These are phyloP conservation scores for Psilopsiagon aurifrons DNA, from an alignment of 2,113 vertebrate species.

Conservation along the genomic window DNA sequence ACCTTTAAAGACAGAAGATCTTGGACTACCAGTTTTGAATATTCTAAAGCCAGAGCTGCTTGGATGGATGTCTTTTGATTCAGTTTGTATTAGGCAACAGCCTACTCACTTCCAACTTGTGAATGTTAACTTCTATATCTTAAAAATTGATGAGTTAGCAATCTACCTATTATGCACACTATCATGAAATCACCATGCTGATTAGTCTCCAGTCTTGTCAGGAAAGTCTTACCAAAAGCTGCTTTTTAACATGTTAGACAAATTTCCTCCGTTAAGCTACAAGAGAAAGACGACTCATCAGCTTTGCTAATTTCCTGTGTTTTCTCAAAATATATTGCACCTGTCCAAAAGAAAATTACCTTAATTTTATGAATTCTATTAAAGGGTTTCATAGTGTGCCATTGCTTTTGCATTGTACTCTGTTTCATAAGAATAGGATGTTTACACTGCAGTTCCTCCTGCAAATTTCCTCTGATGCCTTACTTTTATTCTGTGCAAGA, in stretches of 20 bases:
- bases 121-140: background rate
- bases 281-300: background rate
- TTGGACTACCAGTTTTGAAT: background rate
- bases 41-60: background rate
- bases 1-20: background rate
- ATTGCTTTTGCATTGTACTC: background rate
- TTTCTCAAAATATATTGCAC: background rate
- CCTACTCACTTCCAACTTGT: background rate
- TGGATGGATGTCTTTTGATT: background rate
- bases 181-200: background rate
- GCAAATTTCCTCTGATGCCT: background rate
- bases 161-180: background rate
- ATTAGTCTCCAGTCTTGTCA: background rate
- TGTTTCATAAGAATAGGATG: background rate
- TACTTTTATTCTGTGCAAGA: background rate
- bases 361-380: constrained; percentile 2
- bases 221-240: background rate
- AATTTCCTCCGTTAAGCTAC: background rate
- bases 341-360: background rate
- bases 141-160: background rate
- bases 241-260: background rate
- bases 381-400: background rate
- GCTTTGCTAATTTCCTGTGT: background rate
- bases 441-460: background rate
- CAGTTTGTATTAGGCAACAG: background rate